Evolutionary conservation across 2,797 vertebrate genomes (phyloP), one percentile per base, ranked within the genome.

Genomic region (Phrynocephalus guinanensis): DNA sequence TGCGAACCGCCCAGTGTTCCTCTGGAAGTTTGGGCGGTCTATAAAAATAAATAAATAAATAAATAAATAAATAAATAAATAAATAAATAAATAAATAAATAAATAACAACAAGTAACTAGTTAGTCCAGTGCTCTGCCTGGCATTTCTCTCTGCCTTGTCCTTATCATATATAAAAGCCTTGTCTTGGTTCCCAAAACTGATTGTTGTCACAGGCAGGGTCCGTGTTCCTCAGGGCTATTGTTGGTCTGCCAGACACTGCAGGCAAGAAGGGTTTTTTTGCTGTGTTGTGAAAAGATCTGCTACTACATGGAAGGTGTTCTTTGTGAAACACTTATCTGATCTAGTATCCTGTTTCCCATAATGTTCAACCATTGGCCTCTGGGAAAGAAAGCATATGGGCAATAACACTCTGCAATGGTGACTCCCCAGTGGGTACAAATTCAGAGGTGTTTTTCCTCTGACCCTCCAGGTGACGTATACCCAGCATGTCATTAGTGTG

Each of bases 111-210:
- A 63, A 63, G 71, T 73, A 73, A 75, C 30, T 38, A 75, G 33
- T 22, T 75, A 38, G 1, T 75, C 38, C 67, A 18, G 6, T 52
- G 4, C 26, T 50, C 3, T 78, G 24, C 28, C 11, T 52, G 5
- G 4, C 15, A 3, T 78, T 78, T 26, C 13, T 15, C 18, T 52
- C 22, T 78, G 44, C n/a, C n/a, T 20, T 15, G 22, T 15, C 44
- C 8, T 70, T 44, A n/a, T 82, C 67, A 50, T 52, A 63, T 28
- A 5, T 28, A 82, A 5, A 79, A 8, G 1, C 72, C 90, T 91
- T 85, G 50, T 80, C 56, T 71, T 86, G 15, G 70, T 82, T 82
- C 18, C 50, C 26, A 11, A 60, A 79, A 30, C 67, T 87, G 5
- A 24, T 15, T 86, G 60, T 1, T n/a, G 75, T 84, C 84, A 70